Percentiles rank a stretch among this genome's conserved stretches.
Evolutionary conservation across 2,888 invertebrate species (phyloP).

Genomic region (Agriopis aurantiaria): DNA sequence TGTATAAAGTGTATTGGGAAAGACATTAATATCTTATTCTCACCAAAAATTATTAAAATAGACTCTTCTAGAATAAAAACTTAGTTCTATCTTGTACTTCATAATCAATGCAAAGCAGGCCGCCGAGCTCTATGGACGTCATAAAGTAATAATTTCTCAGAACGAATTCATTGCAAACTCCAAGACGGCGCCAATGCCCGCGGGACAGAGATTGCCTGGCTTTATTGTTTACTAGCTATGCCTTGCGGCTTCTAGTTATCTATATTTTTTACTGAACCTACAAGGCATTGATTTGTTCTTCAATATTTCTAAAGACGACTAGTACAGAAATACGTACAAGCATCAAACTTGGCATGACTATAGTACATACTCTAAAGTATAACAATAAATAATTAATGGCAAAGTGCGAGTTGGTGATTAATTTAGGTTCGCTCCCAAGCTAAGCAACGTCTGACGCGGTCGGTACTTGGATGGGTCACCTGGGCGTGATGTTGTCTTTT

Average conservation of each 20-base stretch:
- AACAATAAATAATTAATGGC: too few species aligned
- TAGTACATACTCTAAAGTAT: too few species aligned
- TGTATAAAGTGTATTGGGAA: too few species aligned
- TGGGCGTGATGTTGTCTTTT: too few species aligned
- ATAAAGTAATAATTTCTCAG: conserved; percentile 55
- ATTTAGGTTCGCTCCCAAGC: too few species aligned
- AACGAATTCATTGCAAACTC: conserved; percentile 57
- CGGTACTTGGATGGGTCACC: too few species aligned
- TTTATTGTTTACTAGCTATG: conserved; percentile 51
- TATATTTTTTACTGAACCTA: not conserved
- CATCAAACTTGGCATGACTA: too few species aligned
- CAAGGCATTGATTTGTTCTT: too few species aligned
- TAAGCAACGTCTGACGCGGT: too few species aligned
- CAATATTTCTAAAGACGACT: too few species aligned
- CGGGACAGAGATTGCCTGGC: conserved; percentile 46
- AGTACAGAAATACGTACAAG: too few species aligned
- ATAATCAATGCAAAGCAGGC: conserved; percentile 38
- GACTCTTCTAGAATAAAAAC: not conserved
- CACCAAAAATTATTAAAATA: not conserved
- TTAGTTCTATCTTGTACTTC: conserved; percentile 6
- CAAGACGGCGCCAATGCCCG: conserved; percentile 53
- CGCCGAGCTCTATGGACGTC: conserved; percentile 29
- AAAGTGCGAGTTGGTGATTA: too few species aligned
- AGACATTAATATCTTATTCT: not conserved
- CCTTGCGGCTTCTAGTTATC: not conserved